Evolutionary conservation across 2,113 vertebrate species (phyloP), one percentile per base, ranked within the genome.

Genomic region (Tichodroma muraria): DNA sequence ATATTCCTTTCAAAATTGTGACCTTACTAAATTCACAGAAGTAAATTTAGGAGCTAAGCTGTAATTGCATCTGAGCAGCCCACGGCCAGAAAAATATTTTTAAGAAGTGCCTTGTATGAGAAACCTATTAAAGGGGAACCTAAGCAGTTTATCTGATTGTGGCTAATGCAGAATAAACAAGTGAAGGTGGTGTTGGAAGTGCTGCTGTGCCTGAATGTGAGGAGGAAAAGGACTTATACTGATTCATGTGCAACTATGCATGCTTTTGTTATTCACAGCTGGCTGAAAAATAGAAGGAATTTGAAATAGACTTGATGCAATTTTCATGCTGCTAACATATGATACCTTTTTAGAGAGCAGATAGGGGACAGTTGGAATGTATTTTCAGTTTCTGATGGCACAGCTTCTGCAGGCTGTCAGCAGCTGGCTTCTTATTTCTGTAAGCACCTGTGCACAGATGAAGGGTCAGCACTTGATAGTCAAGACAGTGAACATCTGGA

Each of bases 81-180:
- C 53, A 60, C 7, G 24, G 77, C 44, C 47, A 52, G 78, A 61
- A 64, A 88, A 71, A 56, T 21, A 45, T 78, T 79, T 94, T 77
- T 75, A 18, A 53, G 35, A 70, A 89, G 42, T 76, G 17, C 60
- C 87, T 93, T 90, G 14, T 85, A 53, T 53, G 57, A 87, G 80
- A 71, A 60, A 23, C 28, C 61, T 65, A 24, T 86, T 94, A 84
- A 92, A 79, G 30, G 57, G 38, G 17, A 79, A 30, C 44, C 44
- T 64, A 63, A 93, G 83, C 38, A 56, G 65, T 93, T 94, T 86
- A 84, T 90, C 53, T 90, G 77, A 87, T 90, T 75, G 77, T 92
- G 80, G 42, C n/a, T 92, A 89, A 80, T 68, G 37, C 54, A 75
- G 73, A 90, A 89, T 76, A 90, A 94, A 85, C 68, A 85, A 84